Evolutionary conservation across 1,140 invertebrate species (phyloP).

Genomic region (Diachasmimorpha longicaudata): DNA sequence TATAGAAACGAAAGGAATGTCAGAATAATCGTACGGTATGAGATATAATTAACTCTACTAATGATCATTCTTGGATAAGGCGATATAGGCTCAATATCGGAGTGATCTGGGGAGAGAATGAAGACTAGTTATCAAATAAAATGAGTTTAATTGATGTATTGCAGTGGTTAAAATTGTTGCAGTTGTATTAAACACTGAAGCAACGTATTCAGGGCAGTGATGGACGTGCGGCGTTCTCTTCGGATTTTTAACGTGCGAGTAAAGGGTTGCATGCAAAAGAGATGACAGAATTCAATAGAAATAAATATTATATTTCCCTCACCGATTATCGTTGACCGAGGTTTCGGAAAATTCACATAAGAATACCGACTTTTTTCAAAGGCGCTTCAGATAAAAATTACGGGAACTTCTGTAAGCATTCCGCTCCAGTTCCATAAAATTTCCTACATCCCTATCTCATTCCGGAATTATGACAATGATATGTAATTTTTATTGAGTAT

Average conservation of each 20-base stretch:
- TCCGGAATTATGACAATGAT: too few relatives aligned
- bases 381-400: too few relatives aligned
- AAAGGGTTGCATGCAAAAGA: neutral
- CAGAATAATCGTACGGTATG: slow-evolving; percentile 42
- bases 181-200: neutral
- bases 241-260: neutral
- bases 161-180: neutral
- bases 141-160: neutral
- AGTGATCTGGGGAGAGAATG: slow-evolving; percentile 7
- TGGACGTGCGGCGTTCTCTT: neutral
- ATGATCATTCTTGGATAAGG: slow-evolving; percentile 41
- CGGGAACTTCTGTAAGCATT: too few relatives aligned
- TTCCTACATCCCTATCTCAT: too few relatives aligned
- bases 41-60: slow-evolving; percentile 55
- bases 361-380: too few relatives aligned
- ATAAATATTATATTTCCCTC: too few relatives aligned
- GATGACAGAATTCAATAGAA: too few relatives aligned
- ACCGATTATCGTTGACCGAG: too few relatives aligned
- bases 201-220: neutral
- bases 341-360: too few relatives aligned
- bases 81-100: neutral
- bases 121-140: slow-evolving; percentile 22
- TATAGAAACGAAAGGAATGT: slow-evolving; percentile 35
- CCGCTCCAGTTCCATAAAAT: too few relatives aligned
- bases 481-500: too few relatives aligned